Evolutionary conservation across 2,113 vertebrate genomes (phyloP), one percentile per base, ranked within the genome.

Genomic region (Carassius auratus): DNA sequence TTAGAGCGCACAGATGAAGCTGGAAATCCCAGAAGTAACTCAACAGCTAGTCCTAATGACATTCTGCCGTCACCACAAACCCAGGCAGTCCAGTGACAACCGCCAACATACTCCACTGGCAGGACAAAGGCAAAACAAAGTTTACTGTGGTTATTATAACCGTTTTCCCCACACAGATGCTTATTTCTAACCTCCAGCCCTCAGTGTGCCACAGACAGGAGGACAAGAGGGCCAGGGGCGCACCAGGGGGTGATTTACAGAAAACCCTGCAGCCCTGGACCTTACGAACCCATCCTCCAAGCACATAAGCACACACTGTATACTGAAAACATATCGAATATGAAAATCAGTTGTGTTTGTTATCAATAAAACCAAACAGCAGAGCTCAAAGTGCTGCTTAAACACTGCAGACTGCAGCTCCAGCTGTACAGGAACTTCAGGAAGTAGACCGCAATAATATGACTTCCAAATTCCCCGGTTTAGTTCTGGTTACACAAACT

Each of bases 1-100:
- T 89, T 89, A 83, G 89, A 89, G 90, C 89, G 2, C 42, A 59
- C 57, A n/a, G 57, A n/a, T n/a, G n/a, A 42, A 66, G 15, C 55
- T 76, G 19, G 59, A 77, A 64, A 76, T 66, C 57, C 73, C 66
- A 26, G 62, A 36, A 30, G 76, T 38, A 52, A 52, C 23, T 55
- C 50, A 55, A 19, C 33, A 61, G 82, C 12, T 48, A 50, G 45
- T 30, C 64, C 10, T 19, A 50, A 55, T 50, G 48, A 76, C n/a
- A 76, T 55, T 76, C 75, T 55, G 13, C 80, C 8, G 61, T 83
- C 36, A 59, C 81, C 81, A 75, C 74, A 80, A 85, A 30, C 62
- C 76, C 45, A 26, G 36, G 23, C 38, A 17, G 33, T 36, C 66
- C 48, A 23, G 48, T 17, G 17, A 52, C 38, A 55, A 21, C 61